Evolutionary conservation across 2,888 invertebrate species (phyloP), one percentile per base, ranked within the genome.

Genomic region (Unio pictorum): DNA sequence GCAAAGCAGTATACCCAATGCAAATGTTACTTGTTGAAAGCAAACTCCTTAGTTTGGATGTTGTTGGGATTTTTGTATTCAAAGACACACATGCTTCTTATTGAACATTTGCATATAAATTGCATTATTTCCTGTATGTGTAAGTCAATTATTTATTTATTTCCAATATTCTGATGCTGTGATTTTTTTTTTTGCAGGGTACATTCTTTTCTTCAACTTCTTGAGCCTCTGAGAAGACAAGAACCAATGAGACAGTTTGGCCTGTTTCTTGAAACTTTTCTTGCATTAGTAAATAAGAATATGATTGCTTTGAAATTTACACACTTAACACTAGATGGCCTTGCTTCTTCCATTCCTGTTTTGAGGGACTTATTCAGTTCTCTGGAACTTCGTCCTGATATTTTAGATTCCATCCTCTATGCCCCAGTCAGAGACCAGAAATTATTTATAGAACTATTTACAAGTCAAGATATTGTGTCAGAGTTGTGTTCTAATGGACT

Each of bases 401-500:
- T 72, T 11, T 58, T 80, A 56, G 69, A 80, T 8, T 56, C 73
- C 54, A 28, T 82, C 17, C n/a, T 80, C 45, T 20, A 56, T 18
- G 72, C 79, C 3, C 75, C 79, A 17, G 70, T 82, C 23, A 76
- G 75, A 23, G 71, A 79, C 54, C 66, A 74, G 7, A 64, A 67
- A 11, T 68, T 67, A 62, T 66, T 83, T 28, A 30, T 73, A 11
- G 65, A 77, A 28, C 57, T 78, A 2, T 30, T 78, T 28, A 57
- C 75, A 4, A 66, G 62, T n/a, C 60, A 63, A 0, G 61, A 73
- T 15, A 61, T 71, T 2, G 61, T 63, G 8, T 61, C 70, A 7
- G 55, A 57, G 26, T 61, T 77, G 17, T 79, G 80, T 67, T 74
- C 58, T 17, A 64, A 72, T 20, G 28, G 75, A 20, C 63, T 81